Evolutionary conservation across 2,797 vertebrate genomes (phyloP).

Genomic region (Gymnoscopelus braueri): DNA sequence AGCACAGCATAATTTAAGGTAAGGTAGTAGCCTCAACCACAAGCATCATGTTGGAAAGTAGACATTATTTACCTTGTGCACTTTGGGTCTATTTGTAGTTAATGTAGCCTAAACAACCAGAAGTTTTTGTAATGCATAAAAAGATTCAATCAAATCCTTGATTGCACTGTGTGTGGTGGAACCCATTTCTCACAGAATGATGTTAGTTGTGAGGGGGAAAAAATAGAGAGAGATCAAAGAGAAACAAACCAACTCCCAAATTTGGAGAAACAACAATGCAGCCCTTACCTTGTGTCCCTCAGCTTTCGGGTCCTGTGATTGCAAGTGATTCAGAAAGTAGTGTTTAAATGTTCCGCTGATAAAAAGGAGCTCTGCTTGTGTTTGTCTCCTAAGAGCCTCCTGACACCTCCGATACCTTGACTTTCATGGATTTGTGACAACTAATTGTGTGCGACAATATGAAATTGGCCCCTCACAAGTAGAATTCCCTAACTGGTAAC

Average conservation of each 20-base stretch:
- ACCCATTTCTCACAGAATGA: conserved; percentile 73
- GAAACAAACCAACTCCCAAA: conserved; percentile 43
- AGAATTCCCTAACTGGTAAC: too few relatives aligned
- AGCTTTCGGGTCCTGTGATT: conserved; percentile 85
- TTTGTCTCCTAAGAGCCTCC: conserved; percentile 16
- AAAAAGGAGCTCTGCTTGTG: conserved; percentile 42
- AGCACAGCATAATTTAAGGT: conserved; percentile 11
- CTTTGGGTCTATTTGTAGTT: not conserved
- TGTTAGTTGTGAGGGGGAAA: conserved; percentile 65
- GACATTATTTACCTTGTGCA: conserved; percentile 11
- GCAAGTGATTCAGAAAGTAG: conserved; percentile 85
- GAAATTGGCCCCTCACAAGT: too few relatives aligned
- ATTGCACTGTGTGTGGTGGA: conserved; percentile 61
- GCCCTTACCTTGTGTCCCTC: conserved; percentile 85
- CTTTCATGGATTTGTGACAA: too few relatives aligned
- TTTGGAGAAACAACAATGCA: conserved; percentile 55
- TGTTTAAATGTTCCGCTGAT: conserved; percentile 77
- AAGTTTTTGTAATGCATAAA: conserved; percentile 24
- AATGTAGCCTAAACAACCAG: conserved; percentile 36
- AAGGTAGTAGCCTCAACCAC: conserved; percentile 11
- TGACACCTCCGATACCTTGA: not conserved
- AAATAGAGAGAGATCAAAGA: conserved; percentile 32
- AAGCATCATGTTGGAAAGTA: not conserved
- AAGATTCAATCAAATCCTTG: conserved; percentile 68
- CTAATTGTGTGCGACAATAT: too few relatives aligned